phyloP scores from a whole-genome alignment of 2,113 vertebrate genomes.

The Myxocyprinus asiaticus region DNA sequence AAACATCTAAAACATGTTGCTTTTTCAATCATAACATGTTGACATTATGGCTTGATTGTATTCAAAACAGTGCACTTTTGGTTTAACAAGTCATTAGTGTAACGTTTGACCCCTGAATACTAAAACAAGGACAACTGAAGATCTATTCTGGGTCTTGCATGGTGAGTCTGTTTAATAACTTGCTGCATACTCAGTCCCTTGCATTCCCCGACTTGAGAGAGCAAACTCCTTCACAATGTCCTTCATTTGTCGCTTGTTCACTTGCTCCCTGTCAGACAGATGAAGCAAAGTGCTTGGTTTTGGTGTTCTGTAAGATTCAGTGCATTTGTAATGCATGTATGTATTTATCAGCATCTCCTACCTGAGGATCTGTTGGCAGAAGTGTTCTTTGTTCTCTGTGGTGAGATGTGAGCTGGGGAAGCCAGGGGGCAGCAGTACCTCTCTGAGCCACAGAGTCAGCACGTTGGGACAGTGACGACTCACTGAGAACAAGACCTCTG shows the following conservation, averaged over 20 bases:
- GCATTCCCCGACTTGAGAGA: slow-evolving; percentile 88
- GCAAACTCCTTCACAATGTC: slow-evolving; percentile 96
- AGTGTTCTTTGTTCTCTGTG: slow-evolving; percentile 88
- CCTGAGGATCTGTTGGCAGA: slow-evolving; percentile 93
- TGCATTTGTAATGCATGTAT: not conserved
- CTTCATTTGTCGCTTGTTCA: slow-evolving; percentile 88
- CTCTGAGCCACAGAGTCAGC: slow-evolving; percentile 87
- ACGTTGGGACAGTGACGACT: slow-evolving; percentile 89
- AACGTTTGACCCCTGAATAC: not conserved
- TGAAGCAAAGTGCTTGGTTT: not conserved
- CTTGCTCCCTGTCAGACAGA: slow-evolving; percentile 82
- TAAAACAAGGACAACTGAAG: not conserved
- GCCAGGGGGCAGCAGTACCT: slow-evolving; percentile 83
- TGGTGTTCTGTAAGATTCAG: too few species aligned
- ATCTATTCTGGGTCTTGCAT: too few species aligned
- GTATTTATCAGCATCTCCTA: slow-evolving; percentile 52
- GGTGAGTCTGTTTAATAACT: slow-evolving; percentile 70
- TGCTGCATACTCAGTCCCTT: slow-evolving; percentile 85
- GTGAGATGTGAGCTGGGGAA: slow-evolving; percentile 86
- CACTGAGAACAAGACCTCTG: slow-evolving; percentile 89
- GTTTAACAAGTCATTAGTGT: too few species aligned
- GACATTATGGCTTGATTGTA: too few species aligned
- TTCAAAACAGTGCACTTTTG: too few species aligned
- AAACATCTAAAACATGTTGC: too few species aligned
- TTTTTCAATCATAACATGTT: too few species aligned